Evolutionary conservation across 2,113 vertebrate species (phyloP).

Genomic region (human): DNA sequence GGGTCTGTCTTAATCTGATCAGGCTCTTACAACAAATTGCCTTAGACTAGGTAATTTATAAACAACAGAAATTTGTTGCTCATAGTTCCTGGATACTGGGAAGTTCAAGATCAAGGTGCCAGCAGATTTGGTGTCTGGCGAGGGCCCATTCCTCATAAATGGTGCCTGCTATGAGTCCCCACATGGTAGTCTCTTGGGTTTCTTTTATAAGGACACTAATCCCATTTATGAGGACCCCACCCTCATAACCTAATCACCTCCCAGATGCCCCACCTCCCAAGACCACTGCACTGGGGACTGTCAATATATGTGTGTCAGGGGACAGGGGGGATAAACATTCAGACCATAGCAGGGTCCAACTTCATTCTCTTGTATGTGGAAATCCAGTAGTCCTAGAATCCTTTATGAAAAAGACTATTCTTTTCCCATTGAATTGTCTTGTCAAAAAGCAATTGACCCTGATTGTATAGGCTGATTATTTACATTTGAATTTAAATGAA

Average conservation of each 20-base stretch:
- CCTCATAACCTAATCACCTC: background rate
- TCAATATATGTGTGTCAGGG: background rate
- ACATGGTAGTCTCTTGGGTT: background rate
- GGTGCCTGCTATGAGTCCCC: background rate
- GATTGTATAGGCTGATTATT: background rate
- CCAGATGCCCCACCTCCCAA: background rate
- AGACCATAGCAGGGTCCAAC: background rate
- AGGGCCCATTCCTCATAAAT: background rate
- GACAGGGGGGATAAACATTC: background rate
- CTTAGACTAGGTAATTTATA: background rate
- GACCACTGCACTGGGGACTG: background rate
- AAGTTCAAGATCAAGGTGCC: background rate
- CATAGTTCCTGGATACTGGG: background rate
- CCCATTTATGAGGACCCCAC: background rate
- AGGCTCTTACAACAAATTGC: background rate
- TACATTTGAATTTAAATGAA: slow-evolving; percentile 32
- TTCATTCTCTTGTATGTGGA: background rate
- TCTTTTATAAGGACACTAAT: background rate
- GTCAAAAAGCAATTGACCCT: background rate
- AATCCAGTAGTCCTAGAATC: background rate
- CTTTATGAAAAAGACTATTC: background rate
- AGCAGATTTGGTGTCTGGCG: background rate
- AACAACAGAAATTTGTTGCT: background rate
- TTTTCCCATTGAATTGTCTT: background rate
- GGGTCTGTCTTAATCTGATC: background rate